Base-by-base conservation (phyloP, 2,797 vertebrate genomes). In the Oreochromis mossambicus region DNA sequence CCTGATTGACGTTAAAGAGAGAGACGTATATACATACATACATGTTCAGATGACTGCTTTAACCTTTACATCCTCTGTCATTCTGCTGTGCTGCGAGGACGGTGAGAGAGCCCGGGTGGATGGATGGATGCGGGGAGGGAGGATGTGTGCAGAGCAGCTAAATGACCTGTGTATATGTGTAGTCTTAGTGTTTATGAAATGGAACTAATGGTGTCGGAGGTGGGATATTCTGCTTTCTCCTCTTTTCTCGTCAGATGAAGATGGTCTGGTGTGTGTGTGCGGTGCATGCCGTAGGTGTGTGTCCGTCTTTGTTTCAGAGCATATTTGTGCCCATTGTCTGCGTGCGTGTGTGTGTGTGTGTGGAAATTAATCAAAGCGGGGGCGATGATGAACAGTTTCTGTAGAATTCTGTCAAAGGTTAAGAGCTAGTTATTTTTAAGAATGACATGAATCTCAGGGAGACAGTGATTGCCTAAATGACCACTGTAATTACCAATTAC, bases 391-490 rank as follows among this genome's bases (percentile, higher is more conserved):
- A 99, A 99, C 98, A 98, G 98, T 99, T 99, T 98, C 98, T 98
- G 98, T 98, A 97, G 98, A 98, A 98, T 98, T 98, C 98, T 99
- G 98, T 99, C 98, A 99, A 99, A 99, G 98, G 98, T 99, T 99
- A 99, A 99, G 98, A 99, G 98, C 98, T 98, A 98, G 98, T 99
- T 99, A 99, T 99, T 99, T 99, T 99, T 99, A 99, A 99, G 98
- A 99, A 99, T 99, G 98, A 99, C 98, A 99, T 99, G 98, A 99
- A 99, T 99, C 98, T 99, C 97, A 95, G 97, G 96, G 97, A 99
- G 98, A 99, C 98, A 99, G 98, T 98, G 98, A 99, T 99, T 99
- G 98, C 98, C 98, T 99, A 99, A 99, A 99, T 99, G 98, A 99
- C 98, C 98, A 99, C 98, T 99, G 98, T 99, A 99, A 99, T 99